A percentile compares a stretch with the other conserved stretches of the same genome.
Evolutionary conservation across 2,797 vertebrate species (phyloP).

Genomic region (Atherinosoma microstoma): DNA sequence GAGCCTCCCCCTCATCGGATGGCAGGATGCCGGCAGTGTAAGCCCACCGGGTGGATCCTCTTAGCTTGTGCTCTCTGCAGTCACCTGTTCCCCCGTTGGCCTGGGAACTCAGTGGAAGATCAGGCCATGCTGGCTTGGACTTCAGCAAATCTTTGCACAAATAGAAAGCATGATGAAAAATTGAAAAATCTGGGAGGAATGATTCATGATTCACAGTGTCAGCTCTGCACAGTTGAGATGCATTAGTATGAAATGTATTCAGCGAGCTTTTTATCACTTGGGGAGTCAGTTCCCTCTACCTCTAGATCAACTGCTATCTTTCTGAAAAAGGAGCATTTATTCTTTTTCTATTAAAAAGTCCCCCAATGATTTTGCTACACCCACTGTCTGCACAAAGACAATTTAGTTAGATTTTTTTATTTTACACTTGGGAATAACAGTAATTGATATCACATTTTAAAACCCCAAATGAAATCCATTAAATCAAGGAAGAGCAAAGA

Average conservation of each 20-base stretch:
- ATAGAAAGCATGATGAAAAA: conserved; percentile 12
- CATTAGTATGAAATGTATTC: conserved; percentile 28
- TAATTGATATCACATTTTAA: conserved; percentile 13
- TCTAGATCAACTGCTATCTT: not conserved
- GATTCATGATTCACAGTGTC: conserved; percentile 6
- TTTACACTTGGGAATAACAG: conserved; percentile 11
- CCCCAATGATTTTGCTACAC: conserved; percentile 18
- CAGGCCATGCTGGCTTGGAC: conserved; percentile 37
- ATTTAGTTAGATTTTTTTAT: conserved; percentile 28
- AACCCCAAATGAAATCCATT: conserved; percentile 7
- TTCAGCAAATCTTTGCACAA: not conserved
- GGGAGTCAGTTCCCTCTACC: conserved; percentile 6
- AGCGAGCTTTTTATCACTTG: conserved; percentile 17
- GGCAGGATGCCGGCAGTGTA: conserved; percentile 63
- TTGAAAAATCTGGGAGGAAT: not conserved
- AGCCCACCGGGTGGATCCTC: conserved; percentile 68
- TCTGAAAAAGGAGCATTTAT: conserved; percentile 6
- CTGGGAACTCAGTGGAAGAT: conserved; percentile 29
- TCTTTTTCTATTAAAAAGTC: conserved; percentile 17
- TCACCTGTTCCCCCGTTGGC: conserved; percentile 61
- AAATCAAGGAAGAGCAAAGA: conserved; percentile 32
- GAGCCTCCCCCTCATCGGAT: conserved; percentile 47
- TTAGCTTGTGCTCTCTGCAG: conserved; percentile 60
- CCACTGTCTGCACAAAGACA: conserved; percentile 23
- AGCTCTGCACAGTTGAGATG: conserved; percentile 5